A percentile compares a stretch with the other conserved stretches of the same genome.
These are phyloP conservation scores for Diplogasteroides magnus DNA, from an alignment of 1,140 invertebrate species.

Conservation along the genomic window DNA sequence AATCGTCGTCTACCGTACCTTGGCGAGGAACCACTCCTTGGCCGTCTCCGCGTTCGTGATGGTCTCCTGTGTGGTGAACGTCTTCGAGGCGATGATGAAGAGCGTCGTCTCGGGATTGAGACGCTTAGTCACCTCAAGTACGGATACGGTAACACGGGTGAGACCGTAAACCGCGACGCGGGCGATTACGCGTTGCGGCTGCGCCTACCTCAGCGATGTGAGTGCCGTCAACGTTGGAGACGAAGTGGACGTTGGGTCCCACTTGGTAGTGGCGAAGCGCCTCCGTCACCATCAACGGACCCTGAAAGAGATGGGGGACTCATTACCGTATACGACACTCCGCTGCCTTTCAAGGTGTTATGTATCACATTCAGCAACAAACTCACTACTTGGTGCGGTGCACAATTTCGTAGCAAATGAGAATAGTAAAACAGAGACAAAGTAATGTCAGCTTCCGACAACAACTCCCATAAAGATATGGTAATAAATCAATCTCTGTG, in stretches of 20 bases:
- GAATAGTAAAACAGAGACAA: no score
- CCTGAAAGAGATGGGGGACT: conserved; percentile 64
- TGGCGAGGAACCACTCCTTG: conserved; percentile 85
- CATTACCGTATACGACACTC: no score
- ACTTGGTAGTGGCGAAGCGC: conserved; percentile 81
- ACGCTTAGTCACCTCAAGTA: conserved; percentile 68
- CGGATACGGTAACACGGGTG: conserved; percentile 3
- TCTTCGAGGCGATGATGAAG: conserved; percentile 98
- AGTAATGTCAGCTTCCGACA: no score
- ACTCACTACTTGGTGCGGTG: no score
- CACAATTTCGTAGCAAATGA: no score
- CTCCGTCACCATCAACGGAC: conserved; percentile 97
- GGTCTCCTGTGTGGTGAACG: conserved; percentile 98
- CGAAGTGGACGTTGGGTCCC: conserved; percentile 88
- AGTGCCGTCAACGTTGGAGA: conserved; percentile 98
- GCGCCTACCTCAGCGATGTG: conserved; percentile 76
- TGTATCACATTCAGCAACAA: no score
- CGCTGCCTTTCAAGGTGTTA: no score
- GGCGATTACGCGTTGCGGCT: no score
- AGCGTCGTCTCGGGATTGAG: conserved; percentile 85
- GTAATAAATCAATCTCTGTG: no score
- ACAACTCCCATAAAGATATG: no score
- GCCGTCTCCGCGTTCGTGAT: conserved; percentile 97
- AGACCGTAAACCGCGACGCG: no score
- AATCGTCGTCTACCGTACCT: not conserved